Conservation (phyloP, 2,113 vertebrate species). For the Ibidorhyncha struthersii region DNA sequence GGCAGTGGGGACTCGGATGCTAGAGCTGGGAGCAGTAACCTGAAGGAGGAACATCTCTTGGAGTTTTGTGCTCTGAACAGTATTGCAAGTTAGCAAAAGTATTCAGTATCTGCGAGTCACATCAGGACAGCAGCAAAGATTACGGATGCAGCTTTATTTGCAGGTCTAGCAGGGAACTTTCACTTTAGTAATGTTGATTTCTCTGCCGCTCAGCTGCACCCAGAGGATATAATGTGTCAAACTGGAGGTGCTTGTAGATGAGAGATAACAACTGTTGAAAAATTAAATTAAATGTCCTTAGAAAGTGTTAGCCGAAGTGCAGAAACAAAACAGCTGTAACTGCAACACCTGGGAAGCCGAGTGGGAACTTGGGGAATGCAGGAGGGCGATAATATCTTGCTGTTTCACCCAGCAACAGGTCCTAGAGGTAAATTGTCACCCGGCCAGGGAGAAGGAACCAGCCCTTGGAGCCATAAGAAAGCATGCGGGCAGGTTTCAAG, state of each 20-base stretch:
- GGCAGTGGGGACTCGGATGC: neutral
- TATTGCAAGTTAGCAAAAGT: neutral
- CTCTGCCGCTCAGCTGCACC: neutral
- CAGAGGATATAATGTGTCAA: neutral
- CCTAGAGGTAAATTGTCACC: neutral
- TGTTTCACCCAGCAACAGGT: constrained; percentile 21
- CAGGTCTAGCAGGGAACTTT: neutral
- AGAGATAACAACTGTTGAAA: neutral
- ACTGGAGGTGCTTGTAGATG: neutral
- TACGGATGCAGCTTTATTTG: neutral
- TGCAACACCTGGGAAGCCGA: neutral
- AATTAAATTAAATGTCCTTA: neutral
- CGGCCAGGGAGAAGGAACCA: neutral
- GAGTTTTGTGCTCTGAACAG: neutral
- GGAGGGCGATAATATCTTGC: neutral
- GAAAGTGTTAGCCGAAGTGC: neutral
- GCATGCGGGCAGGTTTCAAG: neutral
- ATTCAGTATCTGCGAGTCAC: neutral
- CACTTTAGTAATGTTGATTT: neutral
- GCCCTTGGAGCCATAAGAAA: neutral
- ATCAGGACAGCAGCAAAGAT: neutral
- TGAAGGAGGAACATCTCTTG: neutral
- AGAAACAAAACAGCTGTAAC: neutral
- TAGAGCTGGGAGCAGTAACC: neutral
- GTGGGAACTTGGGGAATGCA: neutral